These are phyloP conservation scores for Latrodectus hesperus DNA, from an alignment of 2,888 invertebrate genomes.

Conservation along the genomic window DNA sequence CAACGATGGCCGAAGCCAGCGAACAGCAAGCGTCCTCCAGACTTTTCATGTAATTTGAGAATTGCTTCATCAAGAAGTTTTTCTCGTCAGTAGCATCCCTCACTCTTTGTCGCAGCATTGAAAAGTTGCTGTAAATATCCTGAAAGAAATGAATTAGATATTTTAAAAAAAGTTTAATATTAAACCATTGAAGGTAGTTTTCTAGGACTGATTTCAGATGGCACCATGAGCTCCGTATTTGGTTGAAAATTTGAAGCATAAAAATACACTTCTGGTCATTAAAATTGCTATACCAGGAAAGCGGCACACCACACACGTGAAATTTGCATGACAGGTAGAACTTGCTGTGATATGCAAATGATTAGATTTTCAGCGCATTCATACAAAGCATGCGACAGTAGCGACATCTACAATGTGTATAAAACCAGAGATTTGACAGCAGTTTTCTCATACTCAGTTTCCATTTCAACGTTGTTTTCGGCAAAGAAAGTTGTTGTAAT, in stretches of 20 bases:
- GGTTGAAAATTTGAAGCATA: not conserved
- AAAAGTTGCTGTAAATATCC: conserved; percentile 49
- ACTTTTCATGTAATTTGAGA: conserved; percentile 10
- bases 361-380: no score
- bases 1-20: conserved; percentile 15
- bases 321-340: no score
- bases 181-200: not conserved
- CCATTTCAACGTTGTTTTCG: no score
- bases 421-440: no score
- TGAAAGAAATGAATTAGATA: not conserved
- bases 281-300: no score
- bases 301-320: no score
- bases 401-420: no score
- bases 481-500: no score
- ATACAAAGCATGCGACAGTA: no score
- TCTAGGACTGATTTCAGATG: not conserved
- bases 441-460: no score
- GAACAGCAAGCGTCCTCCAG: conserved; percentile 39
- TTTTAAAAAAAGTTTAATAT: not conserved
- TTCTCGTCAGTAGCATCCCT: not conserved
- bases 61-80: conserved; percentile 41
- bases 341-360: no score
- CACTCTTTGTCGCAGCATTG: conserved; percentile 16
- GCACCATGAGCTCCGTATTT: not conserved
- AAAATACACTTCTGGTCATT: not conserved